These are phyloP conservation scores for Zaprionus camerounensis DNA, from an alignment of 1,140 invertebrate species.

Conservation along the genomic window DNA sequence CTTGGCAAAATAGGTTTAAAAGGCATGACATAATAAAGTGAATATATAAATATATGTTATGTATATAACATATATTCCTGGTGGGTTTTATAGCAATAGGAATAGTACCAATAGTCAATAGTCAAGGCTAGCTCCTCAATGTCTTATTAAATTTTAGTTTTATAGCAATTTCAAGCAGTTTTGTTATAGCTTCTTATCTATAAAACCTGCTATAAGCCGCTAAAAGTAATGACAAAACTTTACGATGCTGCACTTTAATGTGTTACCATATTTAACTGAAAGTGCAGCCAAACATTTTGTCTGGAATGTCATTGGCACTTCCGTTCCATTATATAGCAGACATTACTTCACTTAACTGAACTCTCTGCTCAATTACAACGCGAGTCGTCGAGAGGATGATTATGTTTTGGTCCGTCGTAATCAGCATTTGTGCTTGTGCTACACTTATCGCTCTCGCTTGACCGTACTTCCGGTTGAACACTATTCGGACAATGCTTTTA, in stretches of 20 bases:
- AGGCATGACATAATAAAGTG: no score
- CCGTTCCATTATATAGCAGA: background rate
- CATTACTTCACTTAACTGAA: background rate
- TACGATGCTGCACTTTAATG: background rate
- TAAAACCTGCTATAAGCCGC: background rate
- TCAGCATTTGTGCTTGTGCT: conserved; percentile 6
- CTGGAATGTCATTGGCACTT: background rate
- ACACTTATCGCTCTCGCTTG: conserved; percentile 5
- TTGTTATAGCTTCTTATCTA: no score
- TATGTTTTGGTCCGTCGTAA: background rate
- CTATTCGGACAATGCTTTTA: background rate
- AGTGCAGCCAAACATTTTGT: background rate
- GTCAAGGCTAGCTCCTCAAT: no score
- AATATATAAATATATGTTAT: no score
- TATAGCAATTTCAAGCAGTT: no score
- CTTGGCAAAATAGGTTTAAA: no score
- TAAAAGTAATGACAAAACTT: background rate
- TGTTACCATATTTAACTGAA: background rate
- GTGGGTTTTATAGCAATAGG: no score
- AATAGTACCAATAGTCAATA: no score
- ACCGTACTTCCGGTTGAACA: background rate
- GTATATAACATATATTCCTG: no score
- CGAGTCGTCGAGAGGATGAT: background rate
- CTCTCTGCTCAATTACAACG: background rate
- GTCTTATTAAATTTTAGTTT: no score